Conservation (phyloP, 37 sponge, comb jelly and placozoan species). For the Bolinopsis microptera region DNA sequence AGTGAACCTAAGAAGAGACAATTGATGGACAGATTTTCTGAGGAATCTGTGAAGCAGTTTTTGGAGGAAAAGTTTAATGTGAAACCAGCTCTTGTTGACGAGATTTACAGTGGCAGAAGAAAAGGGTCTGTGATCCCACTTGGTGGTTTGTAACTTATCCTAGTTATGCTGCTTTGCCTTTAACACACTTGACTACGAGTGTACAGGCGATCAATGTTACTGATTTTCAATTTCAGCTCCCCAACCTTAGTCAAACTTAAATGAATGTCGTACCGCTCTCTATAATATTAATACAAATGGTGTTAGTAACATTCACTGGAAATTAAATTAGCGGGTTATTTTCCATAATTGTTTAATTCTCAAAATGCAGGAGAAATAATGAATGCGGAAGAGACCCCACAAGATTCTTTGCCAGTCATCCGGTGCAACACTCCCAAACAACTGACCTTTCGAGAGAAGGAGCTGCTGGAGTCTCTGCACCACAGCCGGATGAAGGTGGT, state of each 20-base stretch:
- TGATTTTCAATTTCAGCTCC: too few species aligned
- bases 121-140: neutral
- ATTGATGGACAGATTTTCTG: neutral
- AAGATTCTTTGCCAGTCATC: neutral
- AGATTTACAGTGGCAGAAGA: constrained; percentile 32
- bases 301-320: too few species aligned
- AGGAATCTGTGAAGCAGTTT: neutral
- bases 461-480: constrained; percentile 22
- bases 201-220: too few species aligned
- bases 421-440: neutral
- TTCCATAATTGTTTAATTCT: too few species aligned
- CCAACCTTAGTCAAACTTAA: too few species aligned
- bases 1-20: neutral
- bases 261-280: too few species aligned
- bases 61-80: neutral
- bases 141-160: neutral
- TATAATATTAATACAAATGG: too few species aligned
- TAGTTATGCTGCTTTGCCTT: too few species aligned
- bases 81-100: constrained; percentile 2
- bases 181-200: too few species aligned
- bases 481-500: neutral
- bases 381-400: too few species aligned
- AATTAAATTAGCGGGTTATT: too few species aligned
- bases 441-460: neutral
- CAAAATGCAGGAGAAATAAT: neutral